These are phyloP conservation scores for rat (Rattus norvegicus) DNA, from an alignment of 2,113 vertebrate genomes.

Conservation along the genomic window GRCr8 NC_086023.1:157693501-157694000, in stretches of 20 bases:
- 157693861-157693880: not conserved
- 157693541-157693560: not conserved
- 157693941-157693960: not conserved
- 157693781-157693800: not conserved
- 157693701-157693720: not conserved
- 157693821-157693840: not conserved
- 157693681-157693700: not conserved
- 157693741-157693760: not conserved
- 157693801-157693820: not conserved
- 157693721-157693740: not conserved
- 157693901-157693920: not conserved
- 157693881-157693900: not conserved
- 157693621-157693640: not conserved
- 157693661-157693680: not conserved
- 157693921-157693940: conserved; percentile 2
- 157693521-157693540: not conserved
- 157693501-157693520: not conserved
- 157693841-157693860: not conserved
- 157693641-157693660: conserved; percentile 19
- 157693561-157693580: not conserved
- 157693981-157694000: conserved; percentile 39
- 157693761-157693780: rapidly evolving
- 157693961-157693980: conserved; percentile 8
- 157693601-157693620: not conserved
- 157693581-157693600: not conserved